Base-by-base conservation (phyloP, 2,888 invertebrate species). In the Urechis unicinctus region DNA sequence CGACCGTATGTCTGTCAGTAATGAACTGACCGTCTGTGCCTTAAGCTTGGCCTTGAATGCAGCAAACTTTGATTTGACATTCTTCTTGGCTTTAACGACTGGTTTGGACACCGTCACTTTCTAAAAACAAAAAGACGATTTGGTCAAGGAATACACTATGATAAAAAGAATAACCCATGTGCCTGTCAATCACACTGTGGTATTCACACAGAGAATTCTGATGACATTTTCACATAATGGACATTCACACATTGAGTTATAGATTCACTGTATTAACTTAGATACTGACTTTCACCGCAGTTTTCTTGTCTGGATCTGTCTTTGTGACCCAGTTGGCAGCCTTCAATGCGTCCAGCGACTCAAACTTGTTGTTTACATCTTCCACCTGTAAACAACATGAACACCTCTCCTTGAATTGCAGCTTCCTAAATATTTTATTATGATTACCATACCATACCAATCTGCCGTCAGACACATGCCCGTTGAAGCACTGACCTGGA, bases 401-500 rank as follows among this genome's bases (percentile, higher is more conserved):
- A 51, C 17, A 13, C 30, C 17, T n/a, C 13, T 21, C 9, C 24
- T 36, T 31, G n/a, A 43, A 31, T 22, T 29, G 17, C 17, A 51
- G 22, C 50, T 17, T n/a, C 21, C 51, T 44, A 53, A 21, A 42
- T 36, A 36, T 13, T 36, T 13, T 17, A 36, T 13, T 36, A 36
- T 36, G 3, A n/a, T 28, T 4, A n/a, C n/a, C n/a, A n/a, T n/a
- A n/a, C n/a, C n/a, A n/a, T n/a, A n/a, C n/a, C n/a, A n/a, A n/a
- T n/a, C n/a, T n/a, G n/a, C n/a, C n/a, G n/a, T n/a, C n/a, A n/a
- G n/a, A n/a, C n/a, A n/a, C n/a, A n/a, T n/a, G n/a, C n/a, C n/a
- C n/a, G n/a, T n/a, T n/a, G n/a, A n/a, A 45, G 21, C 13, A 52
- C 53, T 30, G 60, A 78, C 78, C 72, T 80, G 79, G 56, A 70